These are phyloP conservation scores for Megaustenia siamemsis DNA, from an alignment of 2,888 invertebrate species.

Conservation along the genomic window DNA sequence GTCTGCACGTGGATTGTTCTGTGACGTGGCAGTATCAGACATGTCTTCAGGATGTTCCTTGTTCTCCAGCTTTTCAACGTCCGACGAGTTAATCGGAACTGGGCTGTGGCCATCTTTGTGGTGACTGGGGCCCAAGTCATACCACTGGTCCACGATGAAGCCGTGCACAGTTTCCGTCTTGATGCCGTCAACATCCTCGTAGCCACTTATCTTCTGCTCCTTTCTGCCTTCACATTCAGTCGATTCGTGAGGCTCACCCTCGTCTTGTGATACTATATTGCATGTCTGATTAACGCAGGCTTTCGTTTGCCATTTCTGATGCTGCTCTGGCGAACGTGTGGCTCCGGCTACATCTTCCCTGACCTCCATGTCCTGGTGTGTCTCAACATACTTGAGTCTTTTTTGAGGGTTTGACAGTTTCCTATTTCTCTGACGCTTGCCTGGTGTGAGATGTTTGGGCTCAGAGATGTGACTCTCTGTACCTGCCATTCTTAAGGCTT, in stretches of 20 bases:
- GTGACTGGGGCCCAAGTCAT: conserved; percentile 34
- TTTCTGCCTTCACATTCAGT: neutral
- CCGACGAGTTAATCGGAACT: neutral
- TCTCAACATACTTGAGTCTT: neutral
- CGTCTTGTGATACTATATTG: too few relatives aligned
- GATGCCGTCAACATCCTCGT: neutral
- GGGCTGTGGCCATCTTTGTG: conserved; percentile 24
- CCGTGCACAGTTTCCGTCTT: conserved; percentile 37
- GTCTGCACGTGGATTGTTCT: neutral
- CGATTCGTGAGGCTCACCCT: neutral
- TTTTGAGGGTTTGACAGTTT: conserved; percentile 20
- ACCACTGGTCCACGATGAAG: conserved; percentile 46
- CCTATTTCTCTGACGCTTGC: conserved; percentile 5
- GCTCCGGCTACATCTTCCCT: neutral
- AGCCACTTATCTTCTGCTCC: neutral
- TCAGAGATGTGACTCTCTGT: neutral
- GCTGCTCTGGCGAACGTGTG: too few relatives aligned
- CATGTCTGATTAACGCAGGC: too few relatives aligned
- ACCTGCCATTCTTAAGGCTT: neutral
- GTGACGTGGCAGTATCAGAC: neutral
- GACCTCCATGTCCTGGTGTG: neutral
- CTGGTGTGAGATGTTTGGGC: neutral
- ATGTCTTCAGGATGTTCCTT: neutral
- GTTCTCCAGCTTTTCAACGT: neutral
- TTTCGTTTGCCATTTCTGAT: too few relatives aligned